Evolutionary conservation across 2,797 vertebrate species (phyloP), one percentile per base, ranked within the genome.

Genomic region (Bradypus variegatus): DNA sequence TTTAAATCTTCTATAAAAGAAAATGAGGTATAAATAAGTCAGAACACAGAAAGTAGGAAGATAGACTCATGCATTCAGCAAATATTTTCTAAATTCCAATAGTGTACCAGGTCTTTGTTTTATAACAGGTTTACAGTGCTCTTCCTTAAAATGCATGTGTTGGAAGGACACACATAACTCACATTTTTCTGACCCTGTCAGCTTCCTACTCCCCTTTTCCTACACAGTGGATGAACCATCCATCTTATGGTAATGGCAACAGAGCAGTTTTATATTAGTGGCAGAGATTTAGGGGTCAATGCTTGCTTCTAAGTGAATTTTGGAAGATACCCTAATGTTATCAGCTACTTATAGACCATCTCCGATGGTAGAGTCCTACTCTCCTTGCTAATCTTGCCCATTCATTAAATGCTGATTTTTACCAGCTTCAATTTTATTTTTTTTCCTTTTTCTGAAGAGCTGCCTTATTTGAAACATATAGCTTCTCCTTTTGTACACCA

Each of bases 391-490:
- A 38, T 64, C 33, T 10, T 16, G 15, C 69, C 76, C 58, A 38
- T 41, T 86, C 58, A 38, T 41, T 86, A 33, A 58, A 70, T 87
- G 36, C 72, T 70, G 23, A 45, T 92, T 90, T 80, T 75, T 67
- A 62, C 16, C 55, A 23, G 27, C 65, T 93, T 85, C 65, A 69
- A 6, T n/a, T 80, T 72, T 79, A 84, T 21, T 21, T 36, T 53
- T 70, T 65, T 79, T 87, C 89, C 87, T 45, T 53, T 0, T 93
- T 89, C 69, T 69, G n/a, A 94, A 86, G 62, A 55, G 73, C 27
- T 87, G 38, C 72, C n/a, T 78, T 29, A 65, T 62, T 93, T 89
- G 41, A 91, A 93, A 64, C 70, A 88, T 79, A 36, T 8, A 84
- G 3, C 29, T 81, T 73, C 58, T 89, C 41, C 55, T 14, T 87